A percentile compares a stretch with the other conserved stretches of the same genome.
These are phyloP conservation scores for Piprites chloris DNA, from an alignment of 2,113 vertebrate species.

Conservation along the genomic window DNA sequence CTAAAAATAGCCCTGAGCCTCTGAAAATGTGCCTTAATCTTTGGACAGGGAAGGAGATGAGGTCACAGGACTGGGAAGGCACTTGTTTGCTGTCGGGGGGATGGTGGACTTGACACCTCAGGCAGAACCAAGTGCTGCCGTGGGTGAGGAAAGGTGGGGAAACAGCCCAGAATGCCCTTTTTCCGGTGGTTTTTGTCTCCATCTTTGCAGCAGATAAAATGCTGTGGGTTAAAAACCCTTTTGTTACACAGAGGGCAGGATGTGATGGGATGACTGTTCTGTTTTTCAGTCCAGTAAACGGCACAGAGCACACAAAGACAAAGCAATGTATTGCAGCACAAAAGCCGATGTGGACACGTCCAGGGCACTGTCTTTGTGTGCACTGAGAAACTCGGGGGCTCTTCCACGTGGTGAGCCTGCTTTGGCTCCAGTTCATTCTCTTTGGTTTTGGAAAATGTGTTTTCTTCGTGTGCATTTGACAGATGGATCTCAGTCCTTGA, in stretches of 20 bases:
- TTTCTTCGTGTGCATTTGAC: background rate
- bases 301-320: background rate
- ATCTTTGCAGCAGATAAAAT: background rate
- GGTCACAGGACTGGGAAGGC: background rate
- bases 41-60: slow-evolving; percentile 41
- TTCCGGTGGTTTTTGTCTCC: background rate
- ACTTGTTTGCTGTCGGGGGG: background rate
- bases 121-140: background rate
- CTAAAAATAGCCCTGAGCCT: slow-evolving; percentile 57
- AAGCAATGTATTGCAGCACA: background rate
- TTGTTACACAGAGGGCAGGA: background rate
- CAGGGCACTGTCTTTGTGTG: background rate
- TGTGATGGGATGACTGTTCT: background rate
- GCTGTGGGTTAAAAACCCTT: background rate
- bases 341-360: background rate
- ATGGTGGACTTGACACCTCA: background rate
- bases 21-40: slow-evolving; percentile 58
- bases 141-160: background rate
- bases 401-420: background rate
- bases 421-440: background rate
- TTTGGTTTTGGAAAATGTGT: background rate
- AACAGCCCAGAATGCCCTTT: background rate
- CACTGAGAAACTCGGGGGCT: background rate
- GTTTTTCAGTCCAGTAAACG: background rate
- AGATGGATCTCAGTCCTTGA: background rate